Evolutionary conservation across 64 coral and sea anemone genomes (phyloP), one percentile per base, ranked within the genome.

Genomic region (Montipora cactus): DNA sequence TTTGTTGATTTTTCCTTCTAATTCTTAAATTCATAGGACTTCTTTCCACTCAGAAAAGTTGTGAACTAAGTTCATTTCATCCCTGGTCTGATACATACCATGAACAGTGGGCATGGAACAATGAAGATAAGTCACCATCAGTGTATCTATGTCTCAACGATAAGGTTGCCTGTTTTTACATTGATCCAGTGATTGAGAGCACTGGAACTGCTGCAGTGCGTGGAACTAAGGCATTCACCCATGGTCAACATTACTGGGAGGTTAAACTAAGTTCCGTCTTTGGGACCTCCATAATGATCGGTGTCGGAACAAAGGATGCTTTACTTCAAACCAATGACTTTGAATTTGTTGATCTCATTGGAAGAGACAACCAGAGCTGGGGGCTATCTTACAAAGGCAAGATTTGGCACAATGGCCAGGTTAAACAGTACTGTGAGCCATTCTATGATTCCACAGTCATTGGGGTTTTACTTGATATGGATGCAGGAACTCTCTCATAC

Each of bases 391-490:
- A 97, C 77, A 94, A 95, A 67, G 95, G 95, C 51, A 92, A 91
- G 74, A 55, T 92, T 44, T 97, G 95, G 95, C 95, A 97, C 76
- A 88, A 88, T 80, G 96, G 96, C 15, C 44, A 79, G 25, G 76
- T 80, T 3, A 52, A 52, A 44, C 87, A 83, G 59, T 97, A 94
- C 73, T 97, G 96, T 78, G 92, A 97, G 23, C 93, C 96, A 61
- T 97, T 97, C 83, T 97, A 94, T 74, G 96, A 97, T 89, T 94
- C 96, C 72, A 97, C 96, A n/a, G 71, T 97, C 3, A 97, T 97
- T 84, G 96, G 96, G 45, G 88, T 97, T 81, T 51, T 97, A 19
- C 89, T 97, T 55, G 96, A 97, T 84, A 95, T 97, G 96, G 96
- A 97, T 76, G 64, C 90, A 47, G 89, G 93, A 70, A 97, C 83